phyloP scores from a whole-genome alignment of 2,888 invertebrate species.

The Caradrina kadenii region DNA sequence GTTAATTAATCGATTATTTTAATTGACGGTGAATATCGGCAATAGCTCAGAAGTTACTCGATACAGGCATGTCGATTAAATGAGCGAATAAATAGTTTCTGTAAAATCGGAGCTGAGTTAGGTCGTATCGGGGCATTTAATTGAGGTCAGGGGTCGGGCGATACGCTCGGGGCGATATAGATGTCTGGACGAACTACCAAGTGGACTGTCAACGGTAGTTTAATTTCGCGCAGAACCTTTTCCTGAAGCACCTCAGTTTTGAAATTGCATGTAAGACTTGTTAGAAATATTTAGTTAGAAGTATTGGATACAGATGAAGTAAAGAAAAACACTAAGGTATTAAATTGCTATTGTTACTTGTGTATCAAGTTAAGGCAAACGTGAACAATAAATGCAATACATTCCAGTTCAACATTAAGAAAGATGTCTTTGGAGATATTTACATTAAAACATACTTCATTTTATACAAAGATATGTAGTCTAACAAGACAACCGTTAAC shows the following conservation, averaged over 20 bases:
- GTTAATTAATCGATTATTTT: conserved; percentile 62
- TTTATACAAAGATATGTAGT: too few relatives aligned
- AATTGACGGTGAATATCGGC: conserved; percentile 60
- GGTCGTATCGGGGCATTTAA: conserved; percentile 68
- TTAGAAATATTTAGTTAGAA: conserved; percentile 8
- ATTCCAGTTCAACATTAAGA: neutral
- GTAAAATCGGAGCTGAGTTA: conserved; percentile 59
- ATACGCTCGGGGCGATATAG: conserved; percentile 61
- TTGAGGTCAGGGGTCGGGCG: conserved; percentile 69
- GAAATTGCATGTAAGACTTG: conserved; percentile 11
- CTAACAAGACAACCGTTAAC: too few relatives aligned
- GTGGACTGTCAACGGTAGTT: conserved; percentile 50
- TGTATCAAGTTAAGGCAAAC: too few relatives aligned
- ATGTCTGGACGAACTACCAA: conserved; percentile 47
- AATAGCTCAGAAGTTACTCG: conserved; percentile 51
- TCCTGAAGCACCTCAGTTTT: conserved; percentile 12
- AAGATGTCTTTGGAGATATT: fast-evolving
- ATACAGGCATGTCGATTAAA: conserved; percentile 57
- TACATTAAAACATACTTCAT: too few relatives aligned
- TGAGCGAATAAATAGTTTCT: conserved; percentile 64
- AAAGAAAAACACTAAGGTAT: neutral
- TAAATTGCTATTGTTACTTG: neutral
- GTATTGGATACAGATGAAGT: neutral
- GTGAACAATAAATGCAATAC: neutral
- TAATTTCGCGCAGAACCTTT: conserved; percentile 42